Evolutionary conservation across 2,888 invertebrate species (phyloP), one percentile per base, ranked within the genome.

Genomic region (Polydrusus pterygomalis): DNA sequence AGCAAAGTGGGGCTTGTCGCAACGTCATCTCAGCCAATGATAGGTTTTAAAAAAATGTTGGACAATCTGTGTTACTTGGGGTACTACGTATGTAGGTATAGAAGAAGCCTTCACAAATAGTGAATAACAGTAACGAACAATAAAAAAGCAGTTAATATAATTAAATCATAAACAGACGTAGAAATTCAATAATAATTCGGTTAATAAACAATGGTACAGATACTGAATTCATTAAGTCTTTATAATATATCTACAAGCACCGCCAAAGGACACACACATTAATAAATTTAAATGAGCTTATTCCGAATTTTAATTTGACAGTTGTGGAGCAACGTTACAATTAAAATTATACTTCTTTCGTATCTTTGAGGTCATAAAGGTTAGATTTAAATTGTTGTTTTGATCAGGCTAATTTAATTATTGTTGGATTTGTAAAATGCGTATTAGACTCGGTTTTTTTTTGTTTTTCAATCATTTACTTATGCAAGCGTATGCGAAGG

Each of bases 201-300:
- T 38, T 60, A 17, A 11, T 60, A 60, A 38, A 60, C 58, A 56
- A 56, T 34, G 56, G 15, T 15, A n/a, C 43, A 3, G n/a, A n/a
- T 54, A 13, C 34, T 56, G 15, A 56, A 56, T 34, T 13, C 58
- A 30, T 17, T 40, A 18, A 34, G 8, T 15, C 18, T 38, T 25
- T 13, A 54, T 38, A 56, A 25, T 25, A 5, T 25, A 25, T 25
- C 25, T 47, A 62, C 60, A 20, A 49, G 34, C 13, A 47, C 70
- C 70, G 58, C 43, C 70, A 70, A 70, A 58, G 49, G 18, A 60
- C 25, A 60, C 5, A 18, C 17, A 49, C 49, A 60, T 60, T 70
- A 70, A 58, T 70, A 60, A 70, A 70, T 70, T 70, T 70, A 30
- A 58, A 70, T 60, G 15, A 17, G 70, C 34, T 49, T 47, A 60